These are phyloP conservation scores for Chrysochloris asiatica DNA, from an alignment of 2,113 vertebrate genomes.

Conservation along the genomic window DNA sequence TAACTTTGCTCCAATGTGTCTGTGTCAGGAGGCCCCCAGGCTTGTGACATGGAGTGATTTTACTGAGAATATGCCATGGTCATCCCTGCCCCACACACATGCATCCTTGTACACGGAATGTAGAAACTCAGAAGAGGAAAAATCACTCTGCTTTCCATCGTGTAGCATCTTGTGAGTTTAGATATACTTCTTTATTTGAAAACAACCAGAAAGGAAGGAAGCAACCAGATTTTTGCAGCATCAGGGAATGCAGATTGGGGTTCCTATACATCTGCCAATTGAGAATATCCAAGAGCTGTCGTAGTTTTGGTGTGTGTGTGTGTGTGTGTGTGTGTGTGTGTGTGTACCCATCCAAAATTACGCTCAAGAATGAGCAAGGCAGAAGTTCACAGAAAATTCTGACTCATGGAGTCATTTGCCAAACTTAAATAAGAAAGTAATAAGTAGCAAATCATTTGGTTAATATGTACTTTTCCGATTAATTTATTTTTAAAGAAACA, in stretches of 20 bases:
- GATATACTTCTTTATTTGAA: constrained; percentile 1
- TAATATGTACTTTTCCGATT: not conserved
- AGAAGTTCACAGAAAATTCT: not conserved
- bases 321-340: too few relatives aligned
- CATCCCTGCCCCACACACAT: not conserved
- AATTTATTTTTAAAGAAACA: not conserved
- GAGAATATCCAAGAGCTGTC: not conserved
- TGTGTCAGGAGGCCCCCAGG: constrained; percentile 13
- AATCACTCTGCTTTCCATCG: not conserved
- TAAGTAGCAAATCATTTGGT: not conserved
- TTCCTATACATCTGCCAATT: not conserved
- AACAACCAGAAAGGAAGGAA: not conserved
- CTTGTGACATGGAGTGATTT: constrained; percentile 22
- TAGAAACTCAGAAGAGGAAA: not conserved
- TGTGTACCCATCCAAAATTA: too few relatives aligned
- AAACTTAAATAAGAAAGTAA: not conserved
- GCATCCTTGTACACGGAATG: not conserved
- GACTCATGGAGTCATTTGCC: not conserved
- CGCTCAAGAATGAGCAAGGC: not conserved
- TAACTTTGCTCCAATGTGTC: not conserved
- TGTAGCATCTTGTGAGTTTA: not conserved
- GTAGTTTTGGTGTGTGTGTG: not conserved
- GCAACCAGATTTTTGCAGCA: not conserved
- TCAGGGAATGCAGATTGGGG: not conserved
- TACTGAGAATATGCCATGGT: not conserved